Evolutionary conservation across 2,113 vertebrate species (phyloP), one percentile per base, ranked within the genome.

Genomic region (Heterotis niloticus): DNA sequence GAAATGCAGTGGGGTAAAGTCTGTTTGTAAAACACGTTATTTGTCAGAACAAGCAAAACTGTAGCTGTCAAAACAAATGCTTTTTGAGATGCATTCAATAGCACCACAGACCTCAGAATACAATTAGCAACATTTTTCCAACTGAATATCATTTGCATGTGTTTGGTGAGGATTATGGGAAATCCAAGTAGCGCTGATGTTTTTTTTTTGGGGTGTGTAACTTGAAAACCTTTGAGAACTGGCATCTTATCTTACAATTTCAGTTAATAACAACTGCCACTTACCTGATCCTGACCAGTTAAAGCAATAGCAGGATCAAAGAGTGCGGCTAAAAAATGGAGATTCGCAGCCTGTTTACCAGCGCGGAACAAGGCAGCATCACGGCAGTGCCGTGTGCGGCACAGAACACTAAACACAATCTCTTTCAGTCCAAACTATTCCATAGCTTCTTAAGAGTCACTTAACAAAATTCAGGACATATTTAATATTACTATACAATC

Each of bases 151-250:
- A 28, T 44, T n/a, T 16, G 51, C 34, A 51, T 51, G 68, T 70
- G n/a, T 70, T 70, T 70, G 68, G 12, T 70, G 20, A 51, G 20
- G 68, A 17, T 70, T 28, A 70, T 70, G 51, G 51, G 68, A 34
- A 14, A 12, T 13, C n/a, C 2, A n/a, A n/a, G n/a, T n/a, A n/a
- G n/a, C 26, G 28, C 68, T 29, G 29, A 5, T 44, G 34, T 44
- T 44, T 44, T 44, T 44, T 44, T 44, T 44, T 44, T 44, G 16
- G 17, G 68, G 14, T 5, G n/a, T 54, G 44, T 34, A 56, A 20
- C 20, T 23, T 24, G 70, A 72, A 72, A 23, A 11, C 44, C 70
- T 72, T 11, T n/a, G 20, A 23, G 20, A 56, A n/a, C 23, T 2
- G n/a, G 70, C 20, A 54, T n/a, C 18, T 56, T 44, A 44, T 72